A percentile compares a stretch with the other conserved stretches of the same genome.
These are phyloP conservation scores for Salpingus planirostris DNA, from an alignment of 2,888 invertebrate genomes.

Conservation along the genomic window DNA sequence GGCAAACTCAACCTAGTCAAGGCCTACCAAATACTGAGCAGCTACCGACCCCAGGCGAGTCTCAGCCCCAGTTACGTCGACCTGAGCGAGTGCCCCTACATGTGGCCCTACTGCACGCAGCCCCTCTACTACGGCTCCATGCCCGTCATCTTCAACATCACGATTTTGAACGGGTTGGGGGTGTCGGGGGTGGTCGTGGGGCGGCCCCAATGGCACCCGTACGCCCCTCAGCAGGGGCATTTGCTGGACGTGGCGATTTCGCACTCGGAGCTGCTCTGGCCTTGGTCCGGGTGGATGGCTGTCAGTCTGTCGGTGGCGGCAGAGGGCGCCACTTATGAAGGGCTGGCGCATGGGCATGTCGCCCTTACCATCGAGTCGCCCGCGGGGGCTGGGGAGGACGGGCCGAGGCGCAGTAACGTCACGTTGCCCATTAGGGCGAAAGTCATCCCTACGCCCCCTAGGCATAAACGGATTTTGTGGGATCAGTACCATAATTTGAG, in stretches of 20 bases:
- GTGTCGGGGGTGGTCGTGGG: conserved; percentile 72
- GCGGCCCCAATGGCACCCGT: conserved; percentile 81
- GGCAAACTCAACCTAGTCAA: conserved; percentile 86
- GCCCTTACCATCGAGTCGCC: conserved; percentile 77
- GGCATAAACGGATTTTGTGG: conserved; percentile 86
- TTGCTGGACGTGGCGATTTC: conserved; percentile 70
- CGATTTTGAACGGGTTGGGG: conserved; percentile 87
- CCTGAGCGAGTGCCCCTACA: conserved; percentile 89
- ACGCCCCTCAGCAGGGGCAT: conserved; percentile 69
- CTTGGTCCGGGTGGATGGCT: conserved; percentile 94
- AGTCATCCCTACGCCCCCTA: conserved; percentile 86
- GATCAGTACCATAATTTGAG: conserved; percentile 95
- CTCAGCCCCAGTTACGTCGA: conserved; percentile 80
- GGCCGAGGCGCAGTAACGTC: conserved; percentile 49
- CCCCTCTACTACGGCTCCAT: conserved; percentile 81
- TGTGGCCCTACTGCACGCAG: conserved; percentile 99
- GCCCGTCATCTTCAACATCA: conserved; percentile 87
- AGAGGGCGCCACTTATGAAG: conserved; percentile 61
- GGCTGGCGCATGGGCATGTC: conserved; percentile 73
- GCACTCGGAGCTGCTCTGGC: conserved; percentile 81
- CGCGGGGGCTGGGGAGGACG: conserved; percentile 51
- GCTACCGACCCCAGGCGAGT: conserved; percentile 57
- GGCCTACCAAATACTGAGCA: conserved; percentile 66
- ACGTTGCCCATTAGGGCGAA: conserved; percentile 61
- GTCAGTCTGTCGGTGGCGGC: conserved; percentile 63